These are phyloP conservation scores for Megaleporinus macrocephalus DNA, from an alignment of 2,113 vertebrate species.

Conservation along the genomic window DNA sequence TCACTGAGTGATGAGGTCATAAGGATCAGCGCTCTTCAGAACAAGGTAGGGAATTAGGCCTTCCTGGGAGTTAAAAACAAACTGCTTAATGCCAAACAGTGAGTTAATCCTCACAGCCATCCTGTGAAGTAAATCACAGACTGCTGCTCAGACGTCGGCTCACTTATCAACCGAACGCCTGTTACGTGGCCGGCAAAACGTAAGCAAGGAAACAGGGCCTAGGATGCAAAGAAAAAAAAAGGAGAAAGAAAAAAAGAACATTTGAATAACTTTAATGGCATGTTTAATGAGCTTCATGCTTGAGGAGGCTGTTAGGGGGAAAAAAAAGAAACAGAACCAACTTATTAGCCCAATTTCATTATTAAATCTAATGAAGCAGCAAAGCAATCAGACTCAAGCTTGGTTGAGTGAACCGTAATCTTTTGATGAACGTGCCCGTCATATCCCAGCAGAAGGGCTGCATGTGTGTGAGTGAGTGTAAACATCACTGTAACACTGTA, in stretches of 20 bases:
- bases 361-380: constrained; percentile 51
- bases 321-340: constrained; percentile 22
- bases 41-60: neutral
- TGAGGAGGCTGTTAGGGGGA: constrained; percentile 21
- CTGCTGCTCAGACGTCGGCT: neutral
- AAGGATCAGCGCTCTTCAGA: neutral
- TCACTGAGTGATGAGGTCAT: constrained; percentile 25
- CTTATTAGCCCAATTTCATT: constrained; percentile 55
- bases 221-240: neutral
- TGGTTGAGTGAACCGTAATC: constrained; percentile 48
- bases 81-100: neutral
- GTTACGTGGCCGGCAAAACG: neutral
- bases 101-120: neutral
- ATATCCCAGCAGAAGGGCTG: constrained; percentile 16
- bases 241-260: neutral
- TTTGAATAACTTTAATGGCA: constrained; percentile 26
- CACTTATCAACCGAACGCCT: neutral
- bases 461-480: neutral
- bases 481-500: neutral
- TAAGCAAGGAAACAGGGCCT: neutral
- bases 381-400: constrained; percentile 55
- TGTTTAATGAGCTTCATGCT: constrained; percentile 46
- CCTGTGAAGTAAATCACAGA: neutral
- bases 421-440: constrained; percentile 39
- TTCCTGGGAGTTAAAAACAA: constrained; percentile 1